phyloP scores from a whole-genome alignment of 2,113 vertebrate genomes.

The Alethe castanea region DNA sequence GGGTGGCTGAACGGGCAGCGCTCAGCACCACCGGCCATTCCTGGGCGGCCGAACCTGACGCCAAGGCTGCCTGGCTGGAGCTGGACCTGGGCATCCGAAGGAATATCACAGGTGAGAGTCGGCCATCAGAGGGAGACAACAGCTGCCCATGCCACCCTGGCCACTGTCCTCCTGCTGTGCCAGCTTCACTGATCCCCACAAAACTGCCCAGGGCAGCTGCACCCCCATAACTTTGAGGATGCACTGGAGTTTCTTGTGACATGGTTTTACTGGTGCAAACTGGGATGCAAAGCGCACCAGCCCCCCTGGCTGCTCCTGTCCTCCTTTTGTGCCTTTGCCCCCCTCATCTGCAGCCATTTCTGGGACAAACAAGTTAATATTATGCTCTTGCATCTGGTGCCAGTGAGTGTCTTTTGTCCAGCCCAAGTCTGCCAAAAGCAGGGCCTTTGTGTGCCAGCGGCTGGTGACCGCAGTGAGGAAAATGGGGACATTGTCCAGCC shows the following conservation, averaged over 20 bases:
- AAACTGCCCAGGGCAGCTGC: neutral
- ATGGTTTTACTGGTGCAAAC: neutral
- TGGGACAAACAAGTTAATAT: constrained; percentile 3
- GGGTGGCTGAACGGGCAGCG: constrained; percentile 46
- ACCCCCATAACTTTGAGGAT: neutral
- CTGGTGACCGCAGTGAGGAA: neutral
- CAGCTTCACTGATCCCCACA: neutral
- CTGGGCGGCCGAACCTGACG: constrained; percentile 52
- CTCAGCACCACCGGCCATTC: neutral
- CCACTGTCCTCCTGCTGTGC: rapidly evolving
- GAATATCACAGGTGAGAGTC: constrained; percentile 75
- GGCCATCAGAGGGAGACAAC: neutral
- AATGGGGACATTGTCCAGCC: constrained; percentile 41
- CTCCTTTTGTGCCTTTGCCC: neutral
- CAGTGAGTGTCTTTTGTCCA: constrained; percentile 4
- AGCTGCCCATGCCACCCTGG: neutral
- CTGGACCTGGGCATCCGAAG: constrained; percentile 78
- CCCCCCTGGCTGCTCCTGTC: rapidly evolving
- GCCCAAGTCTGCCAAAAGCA: neutral
- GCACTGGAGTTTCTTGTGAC: neutral
- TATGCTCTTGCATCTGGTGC: constrained; percentile 37
- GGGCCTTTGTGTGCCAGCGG: neutral
- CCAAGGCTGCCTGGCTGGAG: constrained; percentile 75
- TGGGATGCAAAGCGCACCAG: neutral
- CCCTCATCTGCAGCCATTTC: neutral